Conservation (phyloP, 2,113 vertebrate species). For the Eidolon helvum region DNA sequence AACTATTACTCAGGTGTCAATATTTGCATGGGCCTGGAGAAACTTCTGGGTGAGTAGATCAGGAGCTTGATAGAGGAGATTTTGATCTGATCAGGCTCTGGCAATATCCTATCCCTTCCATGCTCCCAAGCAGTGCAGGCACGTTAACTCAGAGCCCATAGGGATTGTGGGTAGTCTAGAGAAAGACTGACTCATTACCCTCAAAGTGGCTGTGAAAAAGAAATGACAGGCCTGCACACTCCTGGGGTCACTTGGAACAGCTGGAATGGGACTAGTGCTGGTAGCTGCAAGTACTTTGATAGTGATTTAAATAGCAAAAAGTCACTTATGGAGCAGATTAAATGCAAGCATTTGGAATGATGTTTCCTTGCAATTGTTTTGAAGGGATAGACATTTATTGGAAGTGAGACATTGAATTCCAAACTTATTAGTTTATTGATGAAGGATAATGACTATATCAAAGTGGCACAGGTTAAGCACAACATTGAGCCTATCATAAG, state of each 20-base stretch:
- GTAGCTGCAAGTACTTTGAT: not conserved
- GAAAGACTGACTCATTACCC: not conserved
- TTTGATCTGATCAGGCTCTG: not conserved
- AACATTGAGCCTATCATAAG: not conserved
- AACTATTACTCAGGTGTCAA: not conserved
- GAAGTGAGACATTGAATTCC: not conserved
- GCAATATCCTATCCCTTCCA: not conserved
- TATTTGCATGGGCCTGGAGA: not conserved
- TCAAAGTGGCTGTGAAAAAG: not conserved
- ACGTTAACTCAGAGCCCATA: not conserved
- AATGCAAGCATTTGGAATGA: not conserved
- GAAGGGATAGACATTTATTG: not conserved
- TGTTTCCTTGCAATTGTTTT: slow-evolving; percentile 14
- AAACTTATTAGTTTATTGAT: not conserved
- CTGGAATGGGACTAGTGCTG: not conserved
- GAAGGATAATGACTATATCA: not conserved
- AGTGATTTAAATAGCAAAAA: slow-evolving; percentile 3
- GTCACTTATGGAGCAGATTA: not conserved
- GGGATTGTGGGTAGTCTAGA: not conserved
- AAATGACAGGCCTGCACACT: not conserved
- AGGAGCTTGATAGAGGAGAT: not conserved
- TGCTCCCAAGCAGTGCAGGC: not conserved
- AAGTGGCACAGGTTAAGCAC: not conserved
- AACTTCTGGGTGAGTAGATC: not conserved
- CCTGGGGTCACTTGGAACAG: not conserved